Percentiles rank a stretch among this genome's conserved stretches.
phyloP scores from a whole-genome alignment of 2,113 vertebrate genomes.

The Dendrocopos noguchii region DNA sequence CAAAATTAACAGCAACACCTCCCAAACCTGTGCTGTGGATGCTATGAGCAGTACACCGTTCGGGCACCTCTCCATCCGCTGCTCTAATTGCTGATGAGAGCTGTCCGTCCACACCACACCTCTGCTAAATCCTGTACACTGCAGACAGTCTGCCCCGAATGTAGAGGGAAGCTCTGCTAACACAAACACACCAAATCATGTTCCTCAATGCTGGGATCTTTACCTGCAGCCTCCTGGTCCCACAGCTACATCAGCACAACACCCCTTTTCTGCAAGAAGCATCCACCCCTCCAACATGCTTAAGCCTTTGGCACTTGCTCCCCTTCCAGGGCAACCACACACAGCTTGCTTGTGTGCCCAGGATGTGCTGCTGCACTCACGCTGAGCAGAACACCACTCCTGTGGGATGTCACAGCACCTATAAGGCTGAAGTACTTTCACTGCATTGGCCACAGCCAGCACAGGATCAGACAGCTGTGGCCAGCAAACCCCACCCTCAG shows the following conservation, averaged over 20 bases:
- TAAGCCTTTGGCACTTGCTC: neutral
- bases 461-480: neutral
- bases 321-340: accelerated
- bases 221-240: neutral
- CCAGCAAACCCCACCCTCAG: neutral
- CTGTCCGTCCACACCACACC: too few relatives aligned
- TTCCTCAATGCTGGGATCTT: neutral
- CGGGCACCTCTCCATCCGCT: neutral
- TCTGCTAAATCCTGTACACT: accelerated
- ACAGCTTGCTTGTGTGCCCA: too few relatives aligned
- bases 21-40: too few relatives aligned
- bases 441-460: neutral
- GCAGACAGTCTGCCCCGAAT: too few relatives aligned
- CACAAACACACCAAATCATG: neutral
- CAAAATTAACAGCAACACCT: neutral
- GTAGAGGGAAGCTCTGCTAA: neutral
- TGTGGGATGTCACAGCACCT: accelerated
- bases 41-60: neutral
- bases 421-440: accelerated
- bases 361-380: neutral
- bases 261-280: neutral
- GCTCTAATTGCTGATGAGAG: too few relatives aligned
- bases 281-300: neutral
- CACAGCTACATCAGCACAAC: too few relatives aligned
- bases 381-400: neutral